Percentiles rank a stretch among this genome's conserved stretches.
Evolutionary conservation across 2,888 invertebrate species (phyloP).

Genomic region (Drosophila prolongata): DNA sequence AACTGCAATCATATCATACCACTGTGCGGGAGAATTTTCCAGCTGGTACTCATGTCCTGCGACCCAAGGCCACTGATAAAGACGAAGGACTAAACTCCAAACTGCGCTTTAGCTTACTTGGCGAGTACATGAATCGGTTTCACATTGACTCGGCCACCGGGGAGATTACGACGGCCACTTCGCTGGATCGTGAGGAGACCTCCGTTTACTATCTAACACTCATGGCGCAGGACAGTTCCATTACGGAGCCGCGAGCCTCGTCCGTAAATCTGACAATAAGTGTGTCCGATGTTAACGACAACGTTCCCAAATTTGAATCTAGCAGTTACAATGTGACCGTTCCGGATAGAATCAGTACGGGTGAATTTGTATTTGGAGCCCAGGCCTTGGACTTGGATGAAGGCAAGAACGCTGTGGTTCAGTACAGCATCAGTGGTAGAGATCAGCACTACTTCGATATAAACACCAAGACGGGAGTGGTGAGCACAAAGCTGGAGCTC

Average conservation of each 20-base stretch:
- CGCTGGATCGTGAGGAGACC: constrained; percentile 92
- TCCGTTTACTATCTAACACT: constrained; percentile 91
- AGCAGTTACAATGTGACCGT: constrained; percentile 92
- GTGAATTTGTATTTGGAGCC: constrained; percentile 95
- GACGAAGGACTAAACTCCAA: constrained; percentile 94
- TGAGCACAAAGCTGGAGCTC: constrained; percentile 90
- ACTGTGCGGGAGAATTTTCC: constrained; percentile 93
- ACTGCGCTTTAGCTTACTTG: constrained; percentile 93
- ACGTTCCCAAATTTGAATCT: constrained; percentile 91
- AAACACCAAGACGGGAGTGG: constrained; percentile 93
- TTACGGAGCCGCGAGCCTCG: constrained; percentile 92
- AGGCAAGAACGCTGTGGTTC: constrained; percentile 91
- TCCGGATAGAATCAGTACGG: constrained; percentile 91
- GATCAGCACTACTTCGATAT: constrained; percentile 92
- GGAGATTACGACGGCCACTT: constrained; percentile 89
- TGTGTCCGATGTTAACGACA: constrained; percentile 94
- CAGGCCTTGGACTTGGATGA: constrained; percentile 93
- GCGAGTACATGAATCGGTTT: constrained; percentile 93
- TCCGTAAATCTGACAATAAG: constrained; percentile 93
- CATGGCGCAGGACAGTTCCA: constrained; percentile 95
- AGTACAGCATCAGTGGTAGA: constrained; percentile 91
- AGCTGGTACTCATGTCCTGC: constrained; percentile 90
- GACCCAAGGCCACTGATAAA: constrained; percentile 91
- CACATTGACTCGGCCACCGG: constrained; percentile 92
- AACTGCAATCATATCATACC: constrained; percentile 91